phyloP scores from a whole-genome alignment of 2,888 invertebrate species.

The Dryocosmus kuriphilus region DNA sequence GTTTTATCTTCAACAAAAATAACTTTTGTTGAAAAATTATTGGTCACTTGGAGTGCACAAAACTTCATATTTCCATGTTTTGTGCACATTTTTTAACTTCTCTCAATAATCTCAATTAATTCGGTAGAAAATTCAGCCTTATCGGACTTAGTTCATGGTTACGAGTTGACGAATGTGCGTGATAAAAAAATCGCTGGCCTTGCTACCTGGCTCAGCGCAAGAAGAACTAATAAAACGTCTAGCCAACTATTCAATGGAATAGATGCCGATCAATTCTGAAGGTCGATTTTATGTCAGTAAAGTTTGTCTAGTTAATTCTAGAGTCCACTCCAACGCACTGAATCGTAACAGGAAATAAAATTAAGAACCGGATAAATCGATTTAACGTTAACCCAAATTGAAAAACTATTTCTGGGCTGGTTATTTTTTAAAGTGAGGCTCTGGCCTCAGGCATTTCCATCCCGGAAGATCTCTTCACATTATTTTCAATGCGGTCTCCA shows the following conservation, averaged over 20 bases:
- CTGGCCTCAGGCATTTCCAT: constrained; percentile 2
- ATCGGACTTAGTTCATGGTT: constrained; percentile 2
- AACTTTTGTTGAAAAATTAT: neutral
- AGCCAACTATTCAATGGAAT: constrained; percentile 19
- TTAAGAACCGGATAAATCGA: constrained; percentile 6
- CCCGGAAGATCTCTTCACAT: neutral
- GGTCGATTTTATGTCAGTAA: constrained; percentile 47
- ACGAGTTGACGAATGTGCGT: constrained; percentile 4
- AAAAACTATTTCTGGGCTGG: neutral
- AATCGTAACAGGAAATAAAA: neutral
- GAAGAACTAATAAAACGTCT: constrained; percentile 14
- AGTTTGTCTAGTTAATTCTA: neutral
- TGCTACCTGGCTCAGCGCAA: neutral
- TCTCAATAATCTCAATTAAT: neutral
- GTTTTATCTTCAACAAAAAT: neutral
- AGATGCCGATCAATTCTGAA: constrained; percentile 46
- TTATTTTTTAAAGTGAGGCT: neutral
- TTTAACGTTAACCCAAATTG: neutral
- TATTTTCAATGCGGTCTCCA: neutral
- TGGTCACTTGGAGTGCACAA: no score
- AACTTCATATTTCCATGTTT: no score
- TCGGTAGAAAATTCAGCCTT: neutral
- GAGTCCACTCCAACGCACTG: neutral
- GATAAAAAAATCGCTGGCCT: constrained; percentile 24
- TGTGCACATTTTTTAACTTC: no score